phyloP scores from a whole-genome alignment of 2,888 invertebrate genomes.

The Gastracanthus pulcherrimus region DNA sequence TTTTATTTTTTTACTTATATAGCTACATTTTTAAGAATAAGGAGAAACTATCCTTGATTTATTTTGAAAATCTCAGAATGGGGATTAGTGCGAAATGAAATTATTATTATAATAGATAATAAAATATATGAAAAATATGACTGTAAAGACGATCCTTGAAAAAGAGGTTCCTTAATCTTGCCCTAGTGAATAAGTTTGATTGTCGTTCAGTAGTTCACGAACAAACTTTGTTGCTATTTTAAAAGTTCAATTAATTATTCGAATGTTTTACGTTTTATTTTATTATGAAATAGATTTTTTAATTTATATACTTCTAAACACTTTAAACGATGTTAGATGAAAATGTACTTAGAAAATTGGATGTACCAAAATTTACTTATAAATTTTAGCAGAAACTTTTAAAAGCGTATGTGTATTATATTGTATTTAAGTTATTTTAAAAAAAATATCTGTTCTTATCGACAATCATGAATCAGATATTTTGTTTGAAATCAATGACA shows the following conservation, averaged over 20 bases:
- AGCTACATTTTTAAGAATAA: constrained; percentile 5
- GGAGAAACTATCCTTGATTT: constrained; percentile 20
- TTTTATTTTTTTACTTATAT: constrained; percentile 36
- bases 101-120: constrained; percentile 15
- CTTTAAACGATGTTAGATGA: background rate
- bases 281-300: no score
- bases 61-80: constrained; percentile 11
- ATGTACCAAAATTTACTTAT: background rate
- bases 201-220: background rate
- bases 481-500: background rate
- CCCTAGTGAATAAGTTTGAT: constrained; percentile 49
- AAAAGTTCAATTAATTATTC: no score
- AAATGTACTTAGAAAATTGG: constrained; percentile 18
- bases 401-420: background rate
- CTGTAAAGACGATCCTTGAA: constrained; percentile 7
- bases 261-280: background rate
- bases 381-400: background rate
- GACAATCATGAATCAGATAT: background rate
- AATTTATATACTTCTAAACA: no score
- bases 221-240: background rate
- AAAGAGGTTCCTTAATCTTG: constrained; percentile 54
- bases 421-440: background rate
- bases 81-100: background rate
- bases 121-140: background rate
- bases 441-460: background rate